These are phyloP conservation scores for Syngnathoides biaculeatus DNA, from an alignment of 2,113 vertebrate species.

Conservation along the genomic window DNA sequence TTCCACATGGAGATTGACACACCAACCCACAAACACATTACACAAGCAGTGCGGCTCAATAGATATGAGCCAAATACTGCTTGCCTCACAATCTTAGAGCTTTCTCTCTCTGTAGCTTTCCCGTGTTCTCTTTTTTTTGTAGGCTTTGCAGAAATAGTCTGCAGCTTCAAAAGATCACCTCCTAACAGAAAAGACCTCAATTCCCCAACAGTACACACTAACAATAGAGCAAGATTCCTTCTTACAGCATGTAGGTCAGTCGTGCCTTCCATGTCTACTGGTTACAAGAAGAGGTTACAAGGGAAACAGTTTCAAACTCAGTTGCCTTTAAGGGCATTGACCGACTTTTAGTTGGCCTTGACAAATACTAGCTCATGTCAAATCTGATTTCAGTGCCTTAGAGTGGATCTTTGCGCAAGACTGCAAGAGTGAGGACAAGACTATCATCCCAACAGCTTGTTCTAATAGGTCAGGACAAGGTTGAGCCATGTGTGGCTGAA, in stretches of 20 bases:
- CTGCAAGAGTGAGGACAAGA: not conserved
- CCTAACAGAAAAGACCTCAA: conserved; percentile 64
- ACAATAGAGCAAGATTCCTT: conserved; percentile 56
- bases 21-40: conserved; percentile 16
- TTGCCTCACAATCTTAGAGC: conserved; percentile 27
- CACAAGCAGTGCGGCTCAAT: conserved; percentile 25
- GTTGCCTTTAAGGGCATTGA: not conserved
- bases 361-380: not conserved
- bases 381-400: not conserved
- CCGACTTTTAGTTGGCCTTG: not conserved
- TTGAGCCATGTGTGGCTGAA: not conserved
- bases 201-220: conserved; percentile 61
- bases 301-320: not conserved
- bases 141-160: conserved; percentile 53
- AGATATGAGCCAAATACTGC: conserved; percentile 9
- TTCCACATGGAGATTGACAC: not conserved
- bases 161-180: conserved; percentile 55
- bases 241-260: conserved; percentile 65
- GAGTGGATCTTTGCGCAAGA: not conserved
- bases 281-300: conserved; percentile 54
- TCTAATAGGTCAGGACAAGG: not conserved
- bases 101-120: conserved; percentile 13
- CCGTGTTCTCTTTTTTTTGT: conserved; percentile 26
- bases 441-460: not conserved
- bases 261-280: conserved; percentile 53